Base-by-base conservation (phyloP, 1,140 invertebrate genomes). In the Caenorhabditis brenneri region DNA sequence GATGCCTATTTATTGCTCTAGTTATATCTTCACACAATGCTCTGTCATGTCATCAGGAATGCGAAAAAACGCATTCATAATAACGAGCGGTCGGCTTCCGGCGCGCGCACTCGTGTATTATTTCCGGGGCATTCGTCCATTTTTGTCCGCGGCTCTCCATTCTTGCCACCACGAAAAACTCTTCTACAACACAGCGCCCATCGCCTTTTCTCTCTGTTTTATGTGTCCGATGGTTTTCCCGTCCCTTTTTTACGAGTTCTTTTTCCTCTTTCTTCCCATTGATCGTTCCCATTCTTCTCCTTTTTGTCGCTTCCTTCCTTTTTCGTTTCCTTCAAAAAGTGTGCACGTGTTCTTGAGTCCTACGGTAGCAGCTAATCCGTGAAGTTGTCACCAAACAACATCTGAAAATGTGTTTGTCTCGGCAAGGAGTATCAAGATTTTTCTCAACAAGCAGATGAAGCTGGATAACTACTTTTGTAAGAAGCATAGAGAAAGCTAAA, bases 121-220 rank as follows among this genome's bases (percentile, higher is more conserved):
- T 74, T 74, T 74, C 65, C 65, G 65, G 65, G 65, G 65, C 36
- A 74, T 74, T 74, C 65, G 65, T 74, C 65, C 65, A n/a, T 74
- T 74, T 74, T 65, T 74, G 33, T 22, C 19, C 65, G 36, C 36
- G 19, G 33, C 65, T 74, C 65, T 74, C 65, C 36, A 10, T 74
- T 74, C 36, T 31, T 39, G 2, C 65, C 36, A 42, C 36, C 65
- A 74, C 53, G 53, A 42, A 74, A 65, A 65, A 74, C 65, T 74
- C 65, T 74, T 74, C 65, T 42, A 10, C 55, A 29, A 29, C 27
- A 31, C 58, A 58, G 53, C 24, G 12, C 39, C 39, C 39, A 65
- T 74, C 36, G 36, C 65, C 65, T 74, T 74, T 74, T 74, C n/a
- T 65, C 58, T 46, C 15, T 74, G 65, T 74, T 74, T 74, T 74